Evolutionary conservation across 1,140 invertebrate genomes (phyloP).

Genomic region (Drosophila watanabei): DNA sequence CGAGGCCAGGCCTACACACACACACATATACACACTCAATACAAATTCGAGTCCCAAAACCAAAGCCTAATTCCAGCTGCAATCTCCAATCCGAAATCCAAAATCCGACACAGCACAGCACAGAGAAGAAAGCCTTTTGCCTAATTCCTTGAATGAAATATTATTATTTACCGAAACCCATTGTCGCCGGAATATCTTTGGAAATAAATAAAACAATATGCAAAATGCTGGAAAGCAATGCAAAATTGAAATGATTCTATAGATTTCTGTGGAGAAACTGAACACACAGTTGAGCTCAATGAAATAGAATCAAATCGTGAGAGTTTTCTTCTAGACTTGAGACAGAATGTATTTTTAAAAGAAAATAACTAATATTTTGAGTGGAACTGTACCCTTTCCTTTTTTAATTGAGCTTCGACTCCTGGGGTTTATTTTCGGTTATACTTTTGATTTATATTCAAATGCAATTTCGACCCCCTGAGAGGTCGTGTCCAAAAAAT

Average conservation of each 20-base stretch:
- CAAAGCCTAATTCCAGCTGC: constrained; percentile 4
- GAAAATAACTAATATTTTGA: not conserved
- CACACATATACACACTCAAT: not conserved
- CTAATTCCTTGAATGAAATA: constrained; percentile 29
- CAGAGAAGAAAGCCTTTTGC: not conserved
- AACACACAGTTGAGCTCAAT: not conserved
- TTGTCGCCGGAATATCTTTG: constrained; percentile 6
- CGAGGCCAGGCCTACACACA: not conserved
- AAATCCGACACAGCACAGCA: not conserved
- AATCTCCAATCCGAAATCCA: not conserved
- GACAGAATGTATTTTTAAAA: not conserved
- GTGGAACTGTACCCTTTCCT: not conserved
- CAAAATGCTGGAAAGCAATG: not conserved
- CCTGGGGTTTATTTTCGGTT: constrained; percentile 11
- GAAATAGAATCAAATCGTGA: not conserved
- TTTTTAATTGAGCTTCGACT: constrained; percentile 50
- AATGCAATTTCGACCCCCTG: constrained; percentile 46
- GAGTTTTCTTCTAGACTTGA: not conserved
- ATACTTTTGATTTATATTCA: constrained; percentile 57
- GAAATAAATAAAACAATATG: constrained; percentile 8
- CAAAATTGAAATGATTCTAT: not conserved
- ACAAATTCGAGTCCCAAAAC: not conserved
- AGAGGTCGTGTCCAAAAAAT: not conserved
- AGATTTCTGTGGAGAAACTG: not conserved
- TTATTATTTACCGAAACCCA: constrained; percentile 23